Percentiles rank a stretch among this genome's conserved stretches.
Conservation (phyloP, 2,113 vertebrate species). For the Manacus vitellinus region DNA sequence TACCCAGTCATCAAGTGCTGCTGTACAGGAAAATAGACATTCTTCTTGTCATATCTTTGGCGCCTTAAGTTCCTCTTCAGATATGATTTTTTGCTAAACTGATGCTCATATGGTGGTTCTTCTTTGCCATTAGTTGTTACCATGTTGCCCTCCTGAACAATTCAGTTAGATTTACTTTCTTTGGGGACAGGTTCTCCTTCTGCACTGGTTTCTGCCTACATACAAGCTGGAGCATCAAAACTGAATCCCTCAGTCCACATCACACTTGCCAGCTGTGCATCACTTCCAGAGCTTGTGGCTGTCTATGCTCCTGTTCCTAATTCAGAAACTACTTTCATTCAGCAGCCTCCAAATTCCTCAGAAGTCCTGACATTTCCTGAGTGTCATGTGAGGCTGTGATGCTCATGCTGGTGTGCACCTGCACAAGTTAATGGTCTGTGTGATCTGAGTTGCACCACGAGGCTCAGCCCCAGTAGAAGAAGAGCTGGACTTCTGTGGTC, state of each 20-base stretch:
- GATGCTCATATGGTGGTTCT: background rate
- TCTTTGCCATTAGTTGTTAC: background rate
- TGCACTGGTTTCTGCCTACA: background rate
- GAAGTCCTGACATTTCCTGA: background rate
- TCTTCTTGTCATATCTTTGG: background rate
- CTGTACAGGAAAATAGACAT: background rate
- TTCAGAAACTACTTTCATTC: background rate
- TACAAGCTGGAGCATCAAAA: background rate
- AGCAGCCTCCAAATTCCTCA: background rate
- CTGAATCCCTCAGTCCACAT: background rate
- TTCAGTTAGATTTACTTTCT: background rate
- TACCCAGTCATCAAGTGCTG: background rate
- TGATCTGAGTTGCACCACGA: accelerated
- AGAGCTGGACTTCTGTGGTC: background rate
- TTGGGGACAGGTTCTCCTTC: background rate
- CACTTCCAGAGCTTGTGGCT: background rate
- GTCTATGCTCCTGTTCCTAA: accelerated
- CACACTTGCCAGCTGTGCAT: background rate
- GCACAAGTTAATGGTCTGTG: background rate
- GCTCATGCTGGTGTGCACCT: background rate
- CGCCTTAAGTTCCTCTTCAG: background rate
- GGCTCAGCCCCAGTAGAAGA: background rate
- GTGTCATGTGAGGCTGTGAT: accelerated
- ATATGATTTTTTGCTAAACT: background rate
- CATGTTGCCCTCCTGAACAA: background rate